Base-by-base conservation (phyloP, 2,797 vertebrate genomes). In the Buceros bicornis region DNA sequence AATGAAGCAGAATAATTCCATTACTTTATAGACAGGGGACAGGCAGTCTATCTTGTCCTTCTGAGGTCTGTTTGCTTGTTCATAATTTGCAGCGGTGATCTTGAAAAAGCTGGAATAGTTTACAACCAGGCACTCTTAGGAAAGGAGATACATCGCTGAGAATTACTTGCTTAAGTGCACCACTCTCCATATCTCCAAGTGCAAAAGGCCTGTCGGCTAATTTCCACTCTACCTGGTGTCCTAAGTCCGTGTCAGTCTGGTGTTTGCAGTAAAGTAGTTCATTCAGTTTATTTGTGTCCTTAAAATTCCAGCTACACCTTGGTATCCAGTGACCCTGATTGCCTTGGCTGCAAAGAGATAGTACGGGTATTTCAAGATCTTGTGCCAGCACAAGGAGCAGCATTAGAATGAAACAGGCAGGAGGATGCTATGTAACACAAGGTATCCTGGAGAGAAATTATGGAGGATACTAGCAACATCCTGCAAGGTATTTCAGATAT, bases 1-100 rank as follows among this genome's bases (percentile, higher is more conserved):
- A 93, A 82, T 71, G 42, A 84, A 94, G 78, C 64, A 87, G 64
- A 97, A 85, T 95, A 93, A 93, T 90, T 88, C 80, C 42, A 25
- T 93, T 90, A 80, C 26, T 54, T 35, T 80, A n/a, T 42, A 80
- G 4, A 90, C 57, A 85, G 21, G 20, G 57, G 48, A 57, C 43
- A 37, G 54, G 25, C 33, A 77, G 42, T 61, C 67, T 85, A 0
- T 33, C 82, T 70, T 71, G 21, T 40, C 40, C 31, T 81, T 94
- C 64, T 90, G 60, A 90, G 64, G 16, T 74, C 50, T 81, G 11
- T 82, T 82, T 85, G 28, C 45, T 71, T 48, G 45, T 65, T 93
- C 64, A 65, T 77, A 67, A 82, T 61, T 87, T 80, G 33, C 60
- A 80, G 37, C 26, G 6, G 42, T 82, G 81, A 65, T 89, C 48